Base-by-base conservation (phyloP, 1,140 invertebrate genomes). In the Ostrea edulis region DNA sequence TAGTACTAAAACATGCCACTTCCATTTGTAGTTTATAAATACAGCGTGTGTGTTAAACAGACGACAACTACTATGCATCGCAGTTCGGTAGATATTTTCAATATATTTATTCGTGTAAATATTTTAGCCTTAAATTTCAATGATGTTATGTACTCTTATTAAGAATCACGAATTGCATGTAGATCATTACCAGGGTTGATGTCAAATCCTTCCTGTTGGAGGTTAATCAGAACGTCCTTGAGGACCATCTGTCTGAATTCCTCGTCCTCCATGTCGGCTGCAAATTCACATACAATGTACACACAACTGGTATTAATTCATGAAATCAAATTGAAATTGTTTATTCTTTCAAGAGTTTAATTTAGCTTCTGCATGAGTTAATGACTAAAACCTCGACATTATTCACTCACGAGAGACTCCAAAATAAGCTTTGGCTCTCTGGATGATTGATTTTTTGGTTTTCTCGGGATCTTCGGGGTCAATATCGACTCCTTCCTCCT, bases 401-500 rank as follows among this genome's bases (percentile, higher is more conserved):
- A 7, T 62, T 25, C 2, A 77, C 68, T 77, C 29, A 77, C 68
- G 68, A 4, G 68, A 77, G 29, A 77, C 68, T 25, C 68, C 68
- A 25, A 77, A 77, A 25, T 77, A 77, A 77, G 68, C 68, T 25
- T 77, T 77, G 68, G 68, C 68, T 35, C 68, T 77, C 68, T 77
- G 68, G 68, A 77, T 77, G 22, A 77, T 77, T 8, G 68, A 77
- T 29, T 77, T 77, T 25, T 77, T 77, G 11, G 68, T 77, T 77
- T 77, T 77, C 68, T 77, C 68, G 25, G 68, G 22, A 35, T 77
- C 68, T 29, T 77, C 68, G 44, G 82, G 20, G 44, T 83, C 82
- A 35, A 83, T 83, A 11, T 83, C 82, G 11, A 83, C 53, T 83
- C 82, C 82, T 20, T 83, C 51, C 11, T 83, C 82, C 82, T 83